These are phyloP conservation scores for Archocentrus centrarchus DNA, from an alignment of 2,113 vertebrate species.

Conservation along the genomic window DNA sequence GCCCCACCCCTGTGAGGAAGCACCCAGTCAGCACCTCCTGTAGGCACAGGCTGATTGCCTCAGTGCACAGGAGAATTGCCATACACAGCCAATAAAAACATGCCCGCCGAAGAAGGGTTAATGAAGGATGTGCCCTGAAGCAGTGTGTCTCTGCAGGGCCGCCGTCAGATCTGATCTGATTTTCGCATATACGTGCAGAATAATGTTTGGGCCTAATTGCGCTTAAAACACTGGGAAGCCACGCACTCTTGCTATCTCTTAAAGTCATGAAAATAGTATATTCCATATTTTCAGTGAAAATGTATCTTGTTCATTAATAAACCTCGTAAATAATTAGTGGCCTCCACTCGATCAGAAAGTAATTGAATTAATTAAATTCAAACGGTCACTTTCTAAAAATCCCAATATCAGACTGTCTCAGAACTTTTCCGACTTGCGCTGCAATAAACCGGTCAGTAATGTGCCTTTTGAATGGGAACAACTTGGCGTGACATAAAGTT, in stretches of 20 bases:
- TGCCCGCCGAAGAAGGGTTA: conserved; percentile 40
- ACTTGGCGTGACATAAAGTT: not conserved
- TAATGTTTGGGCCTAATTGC: conserved; percentile 6
- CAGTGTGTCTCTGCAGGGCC: not conserved
- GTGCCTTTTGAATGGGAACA: not conserved
- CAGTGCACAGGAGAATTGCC: conserved; percentile 26
- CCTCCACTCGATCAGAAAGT: conserved; percentile 20
- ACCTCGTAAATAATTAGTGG: conserved; percentile 11
- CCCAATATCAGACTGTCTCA: not conserved
- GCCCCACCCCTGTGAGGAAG: conserved; percentile 37
- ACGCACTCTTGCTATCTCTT: not conserved
- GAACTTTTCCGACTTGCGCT: not conserved
- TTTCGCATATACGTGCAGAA: not conserved
- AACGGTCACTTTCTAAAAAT: conserved; percentile 14
- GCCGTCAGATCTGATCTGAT: not conserved
- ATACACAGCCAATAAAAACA: conserved; percentile 43
- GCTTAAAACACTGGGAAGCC: conserved; percentile 9
- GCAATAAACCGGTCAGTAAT: not conserved
- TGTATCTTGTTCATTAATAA: not conserved
- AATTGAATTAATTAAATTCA: conserved; percentile 23
- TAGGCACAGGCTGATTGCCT: conserved; percentile 9
- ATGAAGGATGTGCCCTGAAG: conserved; percentile 46
- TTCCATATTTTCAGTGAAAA: not conserved
- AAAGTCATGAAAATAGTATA: not conserved
- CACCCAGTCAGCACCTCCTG: conserved; percentile 6